Percentiles rank a stretch among this genome's conserved stretches.
phyloP scores from a whole-genome alignment of 1,140 invertebrate genomes.

The Tetragnatha versicolor region DNA sequence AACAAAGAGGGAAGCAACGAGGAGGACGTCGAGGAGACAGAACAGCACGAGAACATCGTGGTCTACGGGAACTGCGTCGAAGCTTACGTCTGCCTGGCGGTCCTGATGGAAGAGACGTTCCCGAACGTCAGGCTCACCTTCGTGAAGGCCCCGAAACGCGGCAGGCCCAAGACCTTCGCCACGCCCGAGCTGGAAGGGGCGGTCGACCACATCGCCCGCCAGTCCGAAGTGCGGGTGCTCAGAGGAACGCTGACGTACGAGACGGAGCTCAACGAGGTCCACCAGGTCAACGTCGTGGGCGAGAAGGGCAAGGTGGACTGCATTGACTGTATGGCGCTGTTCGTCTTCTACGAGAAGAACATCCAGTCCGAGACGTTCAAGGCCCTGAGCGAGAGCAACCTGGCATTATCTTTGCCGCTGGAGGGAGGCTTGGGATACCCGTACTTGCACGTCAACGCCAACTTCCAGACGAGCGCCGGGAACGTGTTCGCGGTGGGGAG shows the following conservation, averaged over 20 bases:
- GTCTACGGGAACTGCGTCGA: constrained; percentile 31
- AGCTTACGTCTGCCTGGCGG: neutral
- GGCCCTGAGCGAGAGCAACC: neutral
- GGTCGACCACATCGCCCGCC: neutral
- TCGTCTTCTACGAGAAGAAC: neutral
- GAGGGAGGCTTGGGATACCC: constrained; percentile 11
- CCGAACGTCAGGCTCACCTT: neutral
- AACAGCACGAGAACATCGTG: constrained; percentile 4
- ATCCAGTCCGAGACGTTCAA: neutral
- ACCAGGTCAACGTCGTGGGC: neutral
- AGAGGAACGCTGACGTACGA: constrained; percentile 7
- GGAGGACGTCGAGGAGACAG: neutral
- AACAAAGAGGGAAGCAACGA: neutral
- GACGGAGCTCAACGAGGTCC: neutral
- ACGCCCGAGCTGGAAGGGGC: neutral
- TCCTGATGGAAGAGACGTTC: constrained; percentile 12
- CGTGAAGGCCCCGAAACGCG: neutral
- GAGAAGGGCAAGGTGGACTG: neutral
- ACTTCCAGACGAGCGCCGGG: constrained; percentile 22
- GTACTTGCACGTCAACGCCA: constrained; percentile 25
- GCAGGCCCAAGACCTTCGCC: neutral
- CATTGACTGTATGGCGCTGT: constrained; percentile 5
- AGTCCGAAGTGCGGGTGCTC: neutral
- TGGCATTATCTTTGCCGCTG: constrained; percentile 19
- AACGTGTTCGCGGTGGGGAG: constrained; percentile 35